Base-by-base conservation (phyloP, 2,113 vertebrate species). In the Carassius carassius region DNA sequence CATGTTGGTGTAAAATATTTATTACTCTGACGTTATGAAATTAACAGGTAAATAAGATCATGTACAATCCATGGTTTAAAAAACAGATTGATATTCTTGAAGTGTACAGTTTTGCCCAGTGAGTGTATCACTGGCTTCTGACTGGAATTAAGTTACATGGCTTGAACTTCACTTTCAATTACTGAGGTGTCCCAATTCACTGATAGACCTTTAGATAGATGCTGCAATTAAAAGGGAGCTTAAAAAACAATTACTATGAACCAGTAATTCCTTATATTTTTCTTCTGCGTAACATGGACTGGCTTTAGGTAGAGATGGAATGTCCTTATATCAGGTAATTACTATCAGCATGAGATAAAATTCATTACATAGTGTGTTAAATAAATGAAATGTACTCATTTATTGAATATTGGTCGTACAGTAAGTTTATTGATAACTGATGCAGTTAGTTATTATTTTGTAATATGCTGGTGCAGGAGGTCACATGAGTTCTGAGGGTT, bases 161-260 rank as follows among this genome's bases (percentile, higher is more conserved):
- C 82, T 92, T 87, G 49, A 51, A 85, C 93, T 94, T 94, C 94
- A 92, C 92, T 94, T 92, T 94, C 92, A 89, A 82, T 87, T 87
- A 90, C 88, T 81, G 58, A 84, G 86, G 78, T 91, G 87, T 92
- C 89, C 84, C 88, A 91, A 91, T 92, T 91, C 88, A 88, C 60
- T 76, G 77, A 90, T 84, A 80, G 81, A 86, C 86, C 74, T 72
- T 77, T 88, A 82, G 84, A 16, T 44, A 44, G 74, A 85, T 21
- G 11, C 72, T 75, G 51, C 32, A n/a, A 69, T 70, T 77, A 47
- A 85, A 81, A 25, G 10, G 37, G 56, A 65, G 73, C 62, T 51
- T 67, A 81, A 87, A 65, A 47, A 44, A 82, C 16, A 47, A 85
- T 80, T 7, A 44, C 3, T 47, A 94, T 91, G 90, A 65, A 56